Evolutionary conservation across 1,140 invertebrate genomes (phyloP).

Genomic region (Penaeus japonicus): DNA sequence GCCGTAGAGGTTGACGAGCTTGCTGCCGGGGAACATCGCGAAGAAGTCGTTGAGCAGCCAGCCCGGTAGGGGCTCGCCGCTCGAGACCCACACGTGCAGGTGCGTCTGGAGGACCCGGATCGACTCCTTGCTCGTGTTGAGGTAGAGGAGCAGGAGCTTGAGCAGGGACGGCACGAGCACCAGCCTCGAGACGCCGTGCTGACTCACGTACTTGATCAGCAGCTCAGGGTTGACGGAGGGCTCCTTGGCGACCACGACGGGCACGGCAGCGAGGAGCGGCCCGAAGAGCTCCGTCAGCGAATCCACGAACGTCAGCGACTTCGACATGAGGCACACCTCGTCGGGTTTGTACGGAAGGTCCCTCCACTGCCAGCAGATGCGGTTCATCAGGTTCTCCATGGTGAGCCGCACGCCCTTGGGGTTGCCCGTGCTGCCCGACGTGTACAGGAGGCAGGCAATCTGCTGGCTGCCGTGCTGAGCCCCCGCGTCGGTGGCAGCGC

Average conservation of each 20-base stretch:
- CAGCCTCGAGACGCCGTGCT: constrained; percentile 34
- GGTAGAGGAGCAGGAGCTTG: constrained; percentile 47
- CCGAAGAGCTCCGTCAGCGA: constrained; percentile 41
- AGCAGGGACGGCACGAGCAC: constrained; percentile 43
- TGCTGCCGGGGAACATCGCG: constrained; percentile 41
- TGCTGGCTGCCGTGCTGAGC: not conserved
- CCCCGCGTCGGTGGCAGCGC: not conserved
- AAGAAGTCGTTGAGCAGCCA: constrained; percentile 50
- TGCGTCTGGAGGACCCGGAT: constrained; percentile 17
- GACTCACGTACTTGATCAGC: constrained; percentile 36
- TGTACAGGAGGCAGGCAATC: constrained; percentile 43
- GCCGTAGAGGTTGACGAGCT: constrained; percentile 38
- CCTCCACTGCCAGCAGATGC: constrained; percentile 43
- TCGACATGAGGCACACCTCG: constrained; percentile 50
- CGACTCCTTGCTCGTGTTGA: constrained; percentile 43
- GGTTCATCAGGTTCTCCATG: constrained; percentile 43
- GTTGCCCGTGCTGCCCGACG: constrained; percentile 39
- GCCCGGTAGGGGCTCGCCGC: constrained; percentile 29
- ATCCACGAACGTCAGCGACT: constrained; percentile 51
- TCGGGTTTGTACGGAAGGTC: constrained; percentile 22
- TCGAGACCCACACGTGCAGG: constrained; percentile 38
- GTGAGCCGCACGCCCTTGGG: constrained; percentile 41
- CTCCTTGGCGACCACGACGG: constrained; percentile 37
- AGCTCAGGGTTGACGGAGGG: constrained; percentile 40
- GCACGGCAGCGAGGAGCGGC: constrained; percentile 32